Evolutionary conservation across 2,113 vertebrate species (phyloP).

Genomic region (Boleophthalmus pectinirostris): DNA sequence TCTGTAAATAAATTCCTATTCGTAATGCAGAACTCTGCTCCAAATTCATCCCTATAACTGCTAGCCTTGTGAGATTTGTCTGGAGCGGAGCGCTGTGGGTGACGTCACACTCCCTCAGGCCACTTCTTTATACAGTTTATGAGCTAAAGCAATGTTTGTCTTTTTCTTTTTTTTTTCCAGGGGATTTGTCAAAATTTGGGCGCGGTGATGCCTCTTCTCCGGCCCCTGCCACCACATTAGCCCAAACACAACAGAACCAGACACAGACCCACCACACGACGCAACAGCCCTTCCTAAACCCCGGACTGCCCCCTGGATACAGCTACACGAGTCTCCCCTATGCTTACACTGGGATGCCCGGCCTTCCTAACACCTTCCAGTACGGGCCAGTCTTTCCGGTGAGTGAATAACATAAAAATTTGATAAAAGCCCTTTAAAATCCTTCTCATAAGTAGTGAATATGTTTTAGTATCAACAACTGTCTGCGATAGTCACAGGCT

Average conservation of each 20-base stretch:
- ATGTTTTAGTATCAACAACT: too few species aligned
- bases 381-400: slow-evolving; percentile 98
- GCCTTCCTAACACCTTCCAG: slow-evolving; percentile 96
- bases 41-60: too few species aligned
- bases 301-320: slow-evolving; percentile 95
- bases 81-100: too few species aligned
- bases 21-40: too few species aligned
- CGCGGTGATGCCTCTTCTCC: slow-evolving; percentile 94
- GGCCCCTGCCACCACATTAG: slow-evolving; percentile 90
- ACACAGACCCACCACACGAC: slow-evolving; percentile 93
- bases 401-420: slow-evolving; percentile 71
- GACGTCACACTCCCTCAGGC: too few species aligned
- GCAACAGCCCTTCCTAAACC: slow-evolving; percentile 97
- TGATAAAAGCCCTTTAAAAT: too few species aligned
- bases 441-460: too few species aligned
- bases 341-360: slow-evolving; percentile 92
- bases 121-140: too few species aligned
- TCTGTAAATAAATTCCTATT: too few species aligned
- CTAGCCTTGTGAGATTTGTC: too few species aligned
- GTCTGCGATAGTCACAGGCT: too few species aligned
- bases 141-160: not conserved
- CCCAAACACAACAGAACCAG: slow-evolving; percentile 95
- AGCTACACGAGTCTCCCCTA: slow-evolving; percentile 99
- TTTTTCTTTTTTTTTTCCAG: slow-evolving; percentile 48
- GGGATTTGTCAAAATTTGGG: slow-evolving; percentile 93